Conservation (phyloP, 2,888 invertebrate species). For the Drosophila ezoana region DNA sequence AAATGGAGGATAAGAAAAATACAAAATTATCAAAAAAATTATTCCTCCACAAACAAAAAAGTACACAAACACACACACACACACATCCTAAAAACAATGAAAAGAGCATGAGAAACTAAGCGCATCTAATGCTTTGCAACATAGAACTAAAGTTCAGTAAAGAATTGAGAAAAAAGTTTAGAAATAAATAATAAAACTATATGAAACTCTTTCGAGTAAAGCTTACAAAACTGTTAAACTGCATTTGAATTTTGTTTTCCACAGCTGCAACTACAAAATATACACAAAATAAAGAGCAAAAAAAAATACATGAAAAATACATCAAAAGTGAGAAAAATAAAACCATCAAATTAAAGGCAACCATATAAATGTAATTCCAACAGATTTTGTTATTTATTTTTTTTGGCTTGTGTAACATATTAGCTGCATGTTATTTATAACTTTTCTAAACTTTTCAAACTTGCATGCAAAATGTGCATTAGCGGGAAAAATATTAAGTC, state of each 20-base stretch:
- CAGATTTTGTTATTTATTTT: slow-evolving; percentile 26
- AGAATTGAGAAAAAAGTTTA: slow-evolving; percentile 19
- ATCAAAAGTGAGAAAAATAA: slow-evolving; percentile 45
- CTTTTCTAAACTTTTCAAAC: slow-evolving; percentile 9
- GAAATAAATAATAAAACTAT: slow-evolving; percentile 41
- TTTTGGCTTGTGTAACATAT: slow-evolving; percentile 2
- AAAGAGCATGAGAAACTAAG: slow-evolving; percentile 72
- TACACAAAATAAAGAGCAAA: slow-evolving; percentile 33
- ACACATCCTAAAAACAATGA: slow-evolving; percentile 35
- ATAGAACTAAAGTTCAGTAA: slow-evolving; percentile 67
- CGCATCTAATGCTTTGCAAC: slow-evolving; percentile 68
- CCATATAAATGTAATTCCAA: slow-evolving; percentile 65
- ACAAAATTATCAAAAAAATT: slow-evolving; percentile 20
- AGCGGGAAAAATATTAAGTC: not conserved
- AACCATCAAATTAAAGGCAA: slow-evolving; percentile 74
- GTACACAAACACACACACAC: slow-evolving; percentile 16
- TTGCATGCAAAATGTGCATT: not conserved
- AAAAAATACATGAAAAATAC: slow-evolving; percentile 15
- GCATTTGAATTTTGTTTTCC: slow-evolving; percentile 70
- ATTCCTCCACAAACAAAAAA: slow-evolving; percentile 9
- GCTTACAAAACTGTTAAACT: slow-evolving; percentile 70
- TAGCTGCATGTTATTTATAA: not conserved
- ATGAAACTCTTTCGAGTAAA: slow-evolving; percentile 55
- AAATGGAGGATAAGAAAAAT: slow-evolving; percentile 27
- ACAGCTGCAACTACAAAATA: slow-evolving; percentile 41